A percentile compares a stretch with the other conserved stretches of the same genome.
phyloP scores from a whole-genome alignment of 2,888 invertebrate species.

The Chromoteleia sp. region DNA sequence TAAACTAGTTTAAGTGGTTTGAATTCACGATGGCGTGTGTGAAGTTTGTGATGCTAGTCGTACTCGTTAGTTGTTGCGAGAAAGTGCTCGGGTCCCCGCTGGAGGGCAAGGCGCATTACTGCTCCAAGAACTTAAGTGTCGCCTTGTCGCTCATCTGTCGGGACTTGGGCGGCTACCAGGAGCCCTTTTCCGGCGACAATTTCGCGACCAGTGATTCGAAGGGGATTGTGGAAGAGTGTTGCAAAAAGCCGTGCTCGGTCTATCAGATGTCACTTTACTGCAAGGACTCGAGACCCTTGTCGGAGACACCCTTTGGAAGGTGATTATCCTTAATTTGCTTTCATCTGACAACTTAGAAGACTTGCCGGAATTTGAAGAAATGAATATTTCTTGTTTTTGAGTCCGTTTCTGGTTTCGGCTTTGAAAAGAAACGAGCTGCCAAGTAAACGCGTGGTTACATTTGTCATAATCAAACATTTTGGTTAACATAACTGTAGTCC shows the following conservation, averaged over 20 bases:
- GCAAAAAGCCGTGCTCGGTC: conserved; percentile 77
- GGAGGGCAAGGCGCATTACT: conserved; percentile 69
- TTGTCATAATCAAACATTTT: too few relatives aligned
- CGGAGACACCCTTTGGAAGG: conserved; percentile 53
- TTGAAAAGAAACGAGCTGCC: too few relatives aligned
- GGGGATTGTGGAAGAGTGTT: conserved; percentile 82
- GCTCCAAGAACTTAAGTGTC: conserved; percentile 80
- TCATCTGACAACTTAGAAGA: too few relatives aligned
- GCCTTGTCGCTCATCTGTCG: conserved; percentile 79
- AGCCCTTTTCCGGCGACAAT: conserved; percentile 78
- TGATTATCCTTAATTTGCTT: conserved; percentile 3
- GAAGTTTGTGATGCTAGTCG: conserved; percentile 61
- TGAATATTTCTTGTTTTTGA: too few relatives aligned
- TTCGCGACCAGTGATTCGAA: conserved; percentile 53
- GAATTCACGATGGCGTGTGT: conserved; percentile 40
- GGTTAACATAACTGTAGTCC: too few relatives aligned
- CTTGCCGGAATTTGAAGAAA: too few relatives aligned
- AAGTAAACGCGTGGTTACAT: too few relatives aligned
- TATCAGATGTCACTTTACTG: conserved; percentile 81
- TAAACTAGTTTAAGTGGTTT: conserved; percentile 13
- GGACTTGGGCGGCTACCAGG: conserved; percentile 80
- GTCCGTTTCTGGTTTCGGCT: too few relatives aligned
- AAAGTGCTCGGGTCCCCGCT: conserved; percentile 38
- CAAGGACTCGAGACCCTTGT: conserved; percentile 74
- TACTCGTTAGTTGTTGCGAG: conserved; percentile 34